These are phyloP conservation scores for Hemicrepidius hirtus DNA, from an alignment of 2,888 invertebrate genomes.

Conservation along the genomic window DNA sequence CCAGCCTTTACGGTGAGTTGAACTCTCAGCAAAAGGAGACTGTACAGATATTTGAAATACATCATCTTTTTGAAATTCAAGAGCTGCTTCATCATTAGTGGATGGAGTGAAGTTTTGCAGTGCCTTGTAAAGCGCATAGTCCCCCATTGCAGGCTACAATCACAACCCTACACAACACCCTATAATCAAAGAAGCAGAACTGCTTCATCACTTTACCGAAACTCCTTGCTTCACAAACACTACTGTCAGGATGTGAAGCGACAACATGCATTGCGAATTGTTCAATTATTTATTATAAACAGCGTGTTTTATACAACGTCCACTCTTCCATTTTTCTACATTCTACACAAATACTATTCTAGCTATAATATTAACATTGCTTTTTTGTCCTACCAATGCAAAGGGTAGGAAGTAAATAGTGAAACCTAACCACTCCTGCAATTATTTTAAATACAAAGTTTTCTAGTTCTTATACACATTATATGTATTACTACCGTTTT, in stretches of 20 bases:
- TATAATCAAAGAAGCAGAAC: constrained; percentile 41
- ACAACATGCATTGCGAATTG: constrained; percentile 42
- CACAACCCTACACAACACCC: constrained; percentile 48
- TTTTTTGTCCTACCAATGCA: constrained; percentile 28
- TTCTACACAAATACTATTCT: neutral
- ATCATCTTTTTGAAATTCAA: constrained; percentile 70
- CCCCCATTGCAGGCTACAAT: constrained; percentile 67
- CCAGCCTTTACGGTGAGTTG: constrained; percentile 68
- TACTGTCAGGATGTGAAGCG: constrained; percentile 41
- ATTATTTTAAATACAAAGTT: constrained; percentile 2
- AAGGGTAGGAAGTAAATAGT: constrained; percentile 40
- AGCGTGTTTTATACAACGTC: constrained; percentile 41
- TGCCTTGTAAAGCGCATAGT: constrained; percentile 70
- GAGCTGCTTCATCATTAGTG: constrained; percentile 63
- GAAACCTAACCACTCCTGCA: constrained; percentile 51
- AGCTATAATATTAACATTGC: constrained; percentile 22
- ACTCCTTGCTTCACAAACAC: constrained; percentile 46
- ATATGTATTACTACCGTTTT: constrained; percentile 7
- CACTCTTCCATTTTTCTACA: constrained; percentile 43
- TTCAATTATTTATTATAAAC: constrained; percentile 13
- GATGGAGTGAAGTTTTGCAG: constrained; percentile 67
- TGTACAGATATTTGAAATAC: constrained; percentile 69
- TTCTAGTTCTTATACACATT: neutral
- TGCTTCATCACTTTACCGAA: constrained; percentile 46
- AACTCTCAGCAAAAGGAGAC: constrained; percentile 63